A percentile compares a stretch with the other conserved stretches of the same genome.
phyloP scores from a whole-genome alignment of 2,888 invertebrate genomes.

The Thumatha senex region DNA sequence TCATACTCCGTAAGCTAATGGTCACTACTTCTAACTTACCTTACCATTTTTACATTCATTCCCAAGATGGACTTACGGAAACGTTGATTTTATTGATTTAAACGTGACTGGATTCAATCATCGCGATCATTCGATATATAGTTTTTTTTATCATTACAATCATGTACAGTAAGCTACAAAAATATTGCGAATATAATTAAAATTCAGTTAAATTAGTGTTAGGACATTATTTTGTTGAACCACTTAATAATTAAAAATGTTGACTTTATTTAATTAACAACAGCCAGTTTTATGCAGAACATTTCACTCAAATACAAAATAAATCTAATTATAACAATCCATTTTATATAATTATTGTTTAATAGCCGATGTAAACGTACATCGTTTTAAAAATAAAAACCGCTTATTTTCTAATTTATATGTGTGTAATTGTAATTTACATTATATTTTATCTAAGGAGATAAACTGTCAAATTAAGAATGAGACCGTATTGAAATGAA shows the following conservation, averaged over 20 bases:
- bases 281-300: slow-evolving; percentile 27
- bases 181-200: not conserved
- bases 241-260: slow-evolving; percentile 11
- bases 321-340: slow-evolving; percentile 34
- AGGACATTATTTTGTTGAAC: slow-evolving; percentile 9
- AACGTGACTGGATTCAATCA: slow-evolving; percentile 8
- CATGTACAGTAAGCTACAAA: slow-evolving; percentile 10
- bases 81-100: slow-evolving; percentile 14
- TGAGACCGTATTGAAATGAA: slow-evolving; percentile 36
- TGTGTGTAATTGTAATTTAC: slow-evolving; percentile 14
- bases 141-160: slow-evolving; percentile 1
- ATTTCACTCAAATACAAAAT: slow-evolving; percentile 24
- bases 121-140: slow-evolving; percentile 13
- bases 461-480: slow-evolving; percentile 24
- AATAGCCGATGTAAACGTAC: slow-evolving; percentile 17
- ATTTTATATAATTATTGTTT: slow-evolving; percentile 18
- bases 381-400: slow-evolving; percentile 19
- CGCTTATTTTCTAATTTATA: slow-evolving; percentile 21
- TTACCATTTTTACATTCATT: slow-evolving; percentile 72
- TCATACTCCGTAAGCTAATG: slow-evolving; percentile 65
- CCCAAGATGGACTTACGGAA: slow-evolving; percentile 33
- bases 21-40: slow-evolving; percentile 64
- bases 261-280: slow-evolving; percentile 25
- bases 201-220: not conserved
- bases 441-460: slow-evolving; percentile 17